phyloP scores from a whole-genome alignment of 2,888 invertebrate species.

The Apamea anceps region DNA sequence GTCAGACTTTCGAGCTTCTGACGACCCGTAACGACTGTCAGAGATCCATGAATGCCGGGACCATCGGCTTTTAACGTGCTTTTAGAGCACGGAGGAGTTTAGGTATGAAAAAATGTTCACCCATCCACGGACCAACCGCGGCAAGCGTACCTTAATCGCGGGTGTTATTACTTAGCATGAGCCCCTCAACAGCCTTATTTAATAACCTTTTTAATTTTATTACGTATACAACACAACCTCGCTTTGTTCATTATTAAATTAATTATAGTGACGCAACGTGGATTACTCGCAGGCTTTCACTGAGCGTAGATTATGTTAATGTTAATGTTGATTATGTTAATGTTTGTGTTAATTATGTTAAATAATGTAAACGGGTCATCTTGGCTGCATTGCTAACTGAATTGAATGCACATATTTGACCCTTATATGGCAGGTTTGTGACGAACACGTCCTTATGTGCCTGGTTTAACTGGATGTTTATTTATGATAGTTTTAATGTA shows the following conservation, averaged over 20 bases:
- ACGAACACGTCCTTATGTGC: constrained; percentile 30
- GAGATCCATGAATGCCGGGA: too few species aligned
- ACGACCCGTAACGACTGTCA: too few species aligned
- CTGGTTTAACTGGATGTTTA: constrained; percentile 7
- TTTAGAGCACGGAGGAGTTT: too few species aligned
- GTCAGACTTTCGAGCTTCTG: too few species aligned
- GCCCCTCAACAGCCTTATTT: constrained; percentile 17
- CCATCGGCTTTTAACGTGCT: too few species aligned
- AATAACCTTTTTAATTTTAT: constrained; percentile 43
- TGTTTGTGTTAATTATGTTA: constrained; percentile 53
- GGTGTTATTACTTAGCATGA: not conserved
- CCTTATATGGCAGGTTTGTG: constrained; percentile 24
- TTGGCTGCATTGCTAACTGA: constrained; percentile 41
- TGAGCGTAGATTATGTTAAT: constrained; percentile 51
- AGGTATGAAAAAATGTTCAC: not conserved
- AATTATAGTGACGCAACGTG: constrained; percentile 59
- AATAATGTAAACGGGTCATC: constrained; percentile 61
- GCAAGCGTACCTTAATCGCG: not conserved
- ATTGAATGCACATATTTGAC: constrained; percentile 42
- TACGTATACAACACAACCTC: constrained; percentile 25
- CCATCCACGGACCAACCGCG: not conserved
- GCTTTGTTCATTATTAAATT: constrained; percentile 53
- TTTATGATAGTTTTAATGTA: constrained; percentile 25
- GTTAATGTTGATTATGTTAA: constrained; percentile 48
- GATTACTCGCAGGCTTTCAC: constrained; percentile 55